Evolutionary conservation across 2,888 invertebrate species (phyloP).

Genomic region (Epicampocera succincta): DNA sequence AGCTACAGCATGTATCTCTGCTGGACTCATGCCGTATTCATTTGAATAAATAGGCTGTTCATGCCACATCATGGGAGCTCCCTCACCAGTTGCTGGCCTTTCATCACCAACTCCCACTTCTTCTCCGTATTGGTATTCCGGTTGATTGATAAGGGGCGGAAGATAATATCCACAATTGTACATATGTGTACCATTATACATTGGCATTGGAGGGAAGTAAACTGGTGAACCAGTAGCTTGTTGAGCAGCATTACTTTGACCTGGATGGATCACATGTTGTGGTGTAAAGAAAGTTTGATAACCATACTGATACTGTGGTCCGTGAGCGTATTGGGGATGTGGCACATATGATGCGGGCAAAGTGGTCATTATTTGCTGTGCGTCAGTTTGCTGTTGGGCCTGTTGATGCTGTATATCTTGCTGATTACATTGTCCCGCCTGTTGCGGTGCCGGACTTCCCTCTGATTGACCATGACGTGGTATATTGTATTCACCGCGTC

Average conservation of each 20-base stretch:
- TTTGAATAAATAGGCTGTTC: constrained; percentile 77
- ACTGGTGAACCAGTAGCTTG: constrained; percentile 79
- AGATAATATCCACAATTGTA: constrained; percentile 76
- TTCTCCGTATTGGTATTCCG: constrained; percentile 78
- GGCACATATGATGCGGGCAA: constrained; percentile 68
- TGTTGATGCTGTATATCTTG: constrained; percentile 69
- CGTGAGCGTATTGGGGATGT: constrained; percentile 74
- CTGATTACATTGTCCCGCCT: constrained; percentile 55
- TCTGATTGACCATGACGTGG: constrained; percentile 75
- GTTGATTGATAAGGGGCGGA: constrained; percentile 75
- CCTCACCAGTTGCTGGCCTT: constrained; percentile 72
- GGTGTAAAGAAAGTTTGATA: constrained; percentile 77
- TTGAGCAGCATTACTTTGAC: constrained; percentile 77
- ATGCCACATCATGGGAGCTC: constrained; percentile 76
- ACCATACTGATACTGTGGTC: constrained; percentile 74
- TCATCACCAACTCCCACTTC: constrained; percentile 75
- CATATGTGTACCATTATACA: constrained; percentile 75
- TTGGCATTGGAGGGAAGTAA: constrained; percentile 76
- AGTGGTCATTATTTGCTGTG: constrained; percentile 71
- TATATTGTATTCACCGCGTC: constrained; percentile 77
- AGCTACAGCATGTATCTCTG: constrained; percentile 72
- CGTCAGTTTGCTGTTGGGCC: constrained; percentile 71
- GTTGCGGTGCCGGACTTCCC: constrained; percentile 72
- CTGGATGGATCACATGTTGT: constrained; percentile 76
- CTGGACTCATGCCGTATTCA: constrained; percentile 75